phyloP scores from a whole-genome alignment of 2,888 invertebrate genomes.

The Sarcophaga subvicina region DNA sequence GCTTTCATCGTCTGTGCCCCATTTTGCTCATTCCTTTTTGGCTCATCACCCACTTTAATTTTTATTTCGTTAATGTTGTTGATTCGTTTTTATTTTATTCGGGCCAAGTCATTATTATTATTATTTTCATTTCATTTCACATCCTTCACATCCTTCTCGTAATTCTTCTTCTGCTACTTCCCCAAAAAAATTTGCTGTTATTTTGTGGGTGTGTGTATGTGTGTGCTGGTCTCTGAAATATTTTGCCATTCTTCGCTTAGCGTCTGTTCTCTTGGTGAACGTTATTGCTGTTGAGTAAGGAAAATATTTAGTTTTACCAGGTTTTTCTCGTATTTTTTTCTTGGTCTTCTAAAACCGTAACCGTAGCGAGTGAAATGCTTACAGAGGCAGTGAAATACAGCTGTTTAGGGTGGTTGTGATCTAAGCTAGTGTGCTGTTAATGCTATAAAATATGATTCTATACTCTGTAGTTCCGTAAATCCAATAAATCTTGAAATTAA shows the following conservation, averaged over 20 bases:
- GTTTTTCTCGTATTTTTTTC: not conserved
- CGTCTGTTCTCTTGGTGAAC: constrained; percentile 6
- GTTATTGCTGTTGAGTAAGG: constrained; percentile 45
- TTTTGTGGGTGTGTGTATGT: constrained; percentile 20
- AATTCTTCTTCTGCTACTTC: not conserved
- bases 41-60: constrained; percentile 8
- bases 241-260: not conserved
- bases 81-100: constrained; percentile 19
- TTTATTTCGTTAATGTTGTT: no score
- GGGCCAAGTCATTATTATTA: constrained; percentile 55
- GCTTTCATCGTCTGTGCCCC: constrained; percentile 53
- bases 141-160: not conserved
- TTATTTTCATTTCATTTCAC: constrained; percentile 23
- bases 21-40: constrained; percentile 40
- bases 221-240: not conserved
- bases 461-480: no score
- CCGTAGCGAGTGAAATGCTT: no score
- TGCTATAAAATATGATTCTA: no score
- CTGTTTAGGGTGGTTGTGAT: no score
- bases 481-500: no score
- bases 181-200: constrained; percentile 39
- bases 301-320: constrained; percentile 45
- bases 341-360: not conserved
- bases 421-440: no score
- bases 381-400: no score